Percentiles rank a stretch among this genome's conserved stretches.
Conservation (phyloP, 2,113 vertebrate genomes). For the Archilochus colubris region DNA sequence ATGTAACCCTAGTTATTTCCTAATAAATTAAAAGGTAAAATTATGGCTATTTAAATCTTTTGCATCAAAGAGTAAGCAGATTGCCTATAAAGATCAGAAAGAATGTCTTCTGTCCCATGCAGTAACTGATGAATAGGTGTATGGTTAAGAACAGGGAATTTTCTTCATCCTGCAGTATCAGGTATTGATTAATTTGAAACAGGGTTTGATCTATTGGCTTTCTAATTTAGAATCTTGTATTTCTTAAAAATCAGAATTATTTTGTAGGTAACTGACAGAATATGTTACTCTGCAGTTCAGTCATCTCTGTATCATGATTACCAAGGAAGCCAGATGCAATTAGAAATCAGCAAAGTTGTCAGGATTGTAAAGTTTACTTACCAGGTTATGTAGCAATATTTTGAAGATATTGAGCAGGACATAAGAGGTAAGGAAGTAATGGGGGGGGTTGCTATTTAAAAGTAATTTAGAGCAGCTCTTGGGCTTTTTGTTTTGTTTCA, state of each 20-base stretch:
- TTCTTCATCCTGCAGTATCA: not conserved
- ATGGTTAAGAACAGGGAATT: not conserved
- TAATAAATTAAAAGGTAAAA: not conserved
- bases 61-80: not conserved
- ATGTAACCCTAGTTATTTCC: not conserved
- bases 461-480: not conserved
- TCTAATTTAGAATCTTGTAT: not conserved
- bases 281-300: not conserved
- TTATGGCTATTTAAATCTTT: not conserved
- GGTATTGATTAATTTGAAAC: not conserved
- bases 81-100: not conserved
- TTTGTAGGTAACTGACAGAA: not conserved
- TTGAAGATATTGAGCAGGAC: not conserved
- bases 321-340: not conserved
- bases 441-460: not conserved
- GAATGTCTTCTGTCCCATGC: not conserved
- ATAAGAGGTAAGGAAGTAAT: not conserved
- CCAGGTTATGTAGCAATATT: not conserved
- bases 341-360: not conserved
- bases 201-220: not conserved
- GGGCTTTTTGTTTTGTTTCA: not conserved
- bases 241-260: not conserved
- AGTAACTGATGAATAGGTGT: not conserved
- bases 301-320: not conserved
- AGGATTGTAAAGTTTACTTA: not conserved